Evolutionary conservation across 2,113 vertebrate species (phyloP), one percentile per base, ranked within the genome.

Genomic region (Labeo catla): DNA sequence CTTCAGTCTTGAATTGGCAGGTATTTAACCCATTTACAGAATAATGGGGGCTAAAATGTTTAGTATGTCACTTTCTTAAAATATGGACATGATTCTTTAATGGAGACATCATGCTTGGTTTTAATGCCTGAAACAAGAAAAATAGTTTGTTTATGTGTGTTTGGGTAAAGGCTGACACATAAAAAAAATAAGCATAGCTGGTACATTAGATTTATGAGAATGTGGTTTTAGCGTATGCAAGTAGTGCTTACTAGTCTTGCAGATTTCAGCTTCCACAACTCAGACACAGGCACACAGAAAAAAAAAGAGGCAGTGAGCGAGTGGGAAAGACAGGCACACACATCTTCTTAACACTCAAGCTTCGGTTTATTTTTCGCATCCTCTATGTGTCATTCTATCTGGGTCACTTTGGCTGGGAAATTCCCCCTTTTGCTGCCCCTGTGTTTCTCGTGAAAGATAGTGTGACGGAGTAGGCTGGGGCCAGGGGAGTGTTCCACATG

Each of bases 371-470:
- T 87, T 84, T 76, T 36, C 63, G 50, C 47, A 82, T 80, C 80
- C 68, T 90, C 72, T 88, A 15, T 89, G 89, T 86, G 89, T 85
- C 80, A 87, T 45, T 81, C 68, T 89, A 90, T 90, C 80, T 84
- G 86, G 89, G 87, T 86, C 82, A 87, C 73, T 87, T 50, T 73
- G 70, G 49, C 84, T 66, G 78, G 90, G 89, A 91, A 89, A 81
- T 89, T 90, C 68, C 85, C 88, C 65, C 76, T 82, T 89, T 50
- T 61, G 34, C 86, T 86, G 84, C 76, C 86, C 72, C 45, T 47
- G 21, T 45, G 66, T 68, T 84, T 82, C 63, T 82, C 13, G 15
- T 66, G 77, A 66, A 66, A 66, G 57, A 77, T 77, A 77, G 47
- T 77, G 49, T 80, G 57, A 63, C 39, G 21, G 79, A 77, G 79